Evolutionary conservation across 1,140 invertebrate species (phyloP).

Genomic region (Zaprionus africanus): DNA sequence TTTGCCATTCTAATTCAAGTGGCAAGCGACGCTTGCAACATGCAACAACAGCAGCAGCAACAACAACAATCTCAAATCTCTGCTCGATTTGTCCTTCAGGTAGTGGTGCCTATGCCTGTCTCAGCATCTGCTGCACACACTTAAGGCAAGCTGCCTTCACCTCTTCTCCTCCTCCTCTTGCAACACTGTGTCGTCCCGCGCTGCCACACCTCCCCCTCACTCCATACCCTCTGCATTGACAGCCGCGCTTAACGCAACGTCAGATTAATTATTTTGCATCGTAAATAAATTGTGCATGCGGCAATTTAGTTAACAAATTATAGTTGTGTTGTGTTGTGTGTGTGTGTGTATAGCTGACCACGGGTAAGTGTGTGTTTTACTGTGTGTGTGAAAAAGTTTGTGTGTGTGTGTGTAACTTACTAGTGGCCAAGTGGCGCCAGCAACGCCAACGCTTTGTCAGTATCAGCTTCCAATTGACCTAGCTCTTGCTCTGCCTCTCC

Average conservation of each 20-base stretch:
- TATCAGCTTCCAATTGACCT: neutral
- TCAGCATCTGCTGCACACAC: neutral
- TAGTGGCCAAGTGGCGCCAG: conserved; percentile 57
- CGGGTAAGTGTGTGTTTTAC: conserved; percentile 6
- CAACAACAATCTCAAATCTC: conserved; percentile 26
- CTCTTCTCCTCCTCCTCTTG: neutral
- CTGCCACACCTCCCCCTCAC: neutral
- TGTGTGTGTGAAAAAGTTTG: neutral
- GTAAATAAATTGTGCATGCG: conserved; percentile 59
- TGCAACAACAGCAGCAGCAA: neutral
- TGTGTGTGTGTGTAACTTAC: conserved; percentile 16
- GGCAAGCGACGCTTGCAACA: conserved; percentile 4
- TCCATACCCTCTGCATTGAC: neutral
- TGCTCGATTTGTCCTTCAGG: conserved; percentile 47
- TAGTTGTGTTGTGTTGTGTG: conserved; percentile 25
- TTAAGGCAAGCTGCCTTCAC: neutral
- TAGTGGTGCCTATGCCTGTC: conserved; percentile 28
- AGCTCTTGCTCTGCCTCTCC: neutral
- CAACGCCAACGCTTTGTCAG: conserved; percentile 60
- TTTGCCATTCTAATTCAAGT: conserved; percentile 30
- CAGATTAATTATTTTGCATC: conserved; percentile 61
- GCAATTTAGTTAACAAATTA: conserved; percentile 69
- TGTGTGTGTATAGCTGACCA: conserved; percentile 19
- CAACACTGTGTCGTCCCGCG: no score
- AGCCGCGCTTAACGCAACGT: conserved; percentile 27